Evolutionary conservation across 2,888 invertebrate genomes (phyloP), one percentile per base, ranked within the genome.

Genomic region (Ligdia adustata): DNA sequence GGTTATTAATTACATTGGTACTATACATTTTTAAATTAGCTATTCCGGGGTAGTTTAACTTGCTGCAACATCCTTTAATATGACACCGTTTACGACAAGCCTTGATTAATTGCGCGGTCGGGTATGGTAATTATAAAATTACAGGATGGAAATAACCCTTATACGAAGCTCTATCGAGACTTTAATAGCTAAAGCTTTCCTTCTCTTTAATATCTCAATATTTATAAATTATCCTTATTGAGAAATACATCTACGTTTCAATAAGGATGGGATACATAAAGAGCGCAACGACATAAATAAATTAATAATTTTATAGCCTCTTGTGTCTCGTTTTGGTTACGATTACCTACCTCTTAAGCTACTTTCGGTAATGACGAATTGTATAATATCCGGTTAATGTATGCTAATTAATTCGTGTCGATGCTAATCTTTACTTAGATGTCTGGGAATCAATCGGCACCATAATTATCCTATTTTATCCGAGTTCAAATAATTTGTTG

Each of bases 21-120:
- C 16, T 15, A 12, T 27, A 29, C 9, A 29, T 39, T 38, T 20
- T 12, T 12, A 29, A 27, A 39, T 46, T 24, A 33, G 20, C 12
- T 27, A 32, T 33, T 18, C 9, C 14, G 22, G 31, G 14, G 12
- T 33, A 11, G 28, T 42, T 40, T 12, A 35, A 27, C 9, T 43
- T n/a, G 33, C 43, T 29, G 43, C 34, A 57, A 54, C 40, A 55
- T 52, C 48, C 51, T 53, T 46, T 42, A 43, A 51, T 51, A 35
- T 49, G 29, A 33, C 33, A 24, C 38, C 35, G 31, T 40, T 52
- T 45, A 46, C 37, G 49, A 45, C 15, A 18, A 26, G 16, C 15
- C 32, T 35, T 43, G 33, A 52, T 54, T 47, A 42, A 50, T 45
- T 37, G 43, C 31, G 48, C 20, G 24, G 26, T 47, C 26, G 4